A percentile compares a stretch with the other conserved stretches of the same genome.
Conservation (phyloP, 2,888 invertebrate species). For the Nephrotoma appendiculata region DNA sequence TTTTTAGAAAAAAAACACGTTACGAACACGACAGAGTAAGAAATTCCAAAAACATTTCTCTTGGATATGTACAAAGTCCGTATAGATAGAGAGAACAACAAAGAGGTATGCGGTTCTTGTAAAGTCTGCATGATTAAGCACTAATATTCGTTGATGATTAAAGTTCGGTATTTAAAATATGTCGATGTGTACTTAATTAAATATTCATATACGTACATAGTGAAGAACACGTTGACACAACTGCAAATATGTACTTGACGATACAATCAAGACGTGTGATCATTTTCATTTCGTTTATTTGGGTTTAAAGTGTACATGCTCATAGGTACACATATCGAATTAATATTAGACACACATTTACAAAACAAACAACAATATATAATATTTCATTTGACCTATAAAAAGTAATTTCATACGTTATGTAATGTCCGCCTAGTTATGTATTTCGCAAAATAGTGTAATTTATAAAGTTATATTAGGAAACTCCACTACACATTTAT, state of each 20-base stretch:
- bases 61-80: not conserved
- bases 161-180: not conserved
- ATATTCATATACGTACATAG: not conserved
- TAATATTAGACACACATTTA: too few relatives aligned
- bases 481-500: too few relatives aligned
- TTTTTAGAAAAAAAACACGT: not conserved
- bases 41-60: not conserved
- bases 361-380: not conserved
- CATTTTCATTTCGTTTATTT: too few relatives aligned
- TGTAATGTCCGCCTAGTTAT: not conserved
- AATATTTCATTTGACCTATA: not conserved
- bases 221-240: too few relatives aligned
- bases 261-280: too few relatives aligned
- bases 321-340: too few relatives aligned
- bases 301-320: too few relatives aligned
- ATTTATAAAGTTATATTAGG: not conserved
- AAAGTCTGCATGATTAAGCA: not conserved
- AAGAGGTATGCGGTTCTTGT: not conserved
- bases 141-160: not conserved
- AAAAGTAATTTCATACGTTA: not conserved
- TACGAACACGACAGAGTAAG: not conserved
- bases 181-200: not conserved
- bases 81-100: not conserved
- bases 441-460: not conserved
- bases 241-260: too few relatives aligned